Evolutionary conservation across 2,113 vertebrate species (phyloP).

Genomic region (Delphinus delphis): DNA sequence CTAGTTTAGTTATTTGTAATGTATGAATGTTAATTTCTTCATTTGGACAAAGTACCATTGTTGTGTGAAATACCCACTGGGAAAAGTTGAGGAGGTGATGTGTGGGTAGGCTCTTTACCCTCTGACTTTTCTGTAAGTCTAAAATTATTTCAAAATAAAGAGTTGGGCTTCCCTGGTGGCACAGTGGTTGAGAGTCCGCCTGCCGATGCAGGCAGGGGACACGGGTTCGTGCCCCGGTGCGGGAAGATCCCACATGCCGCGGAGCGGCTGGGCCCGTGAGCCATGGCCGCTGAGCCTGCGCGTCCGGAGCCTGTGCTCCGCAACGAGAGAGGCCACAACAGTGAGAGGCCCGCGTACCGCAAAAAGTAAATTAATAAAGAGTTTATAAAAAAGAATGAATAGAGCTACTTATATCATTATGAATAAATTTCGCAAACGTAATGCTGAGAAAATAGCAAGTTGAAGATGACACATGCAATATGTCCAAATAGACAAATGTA

Average conservation of each 20-base stretch:
- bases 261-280: too few species aligned
- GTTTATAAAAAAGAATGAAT: not conserved
- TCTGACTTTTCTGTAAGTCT: not conserved
- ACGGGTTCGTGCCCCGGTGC: too few species aligned
- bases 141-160: conserved; percentile 18
- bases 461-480: not conserved
- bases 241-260: too few species aligned
- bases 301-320: too few species aligned
- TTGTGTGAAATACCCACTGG: not conserved
- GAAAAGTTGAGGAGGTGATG: not conserved
- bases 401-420: not conserved
- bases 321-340: too few species aligned
- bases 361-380: not conserved
- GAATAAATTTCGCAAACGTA: not conserved
- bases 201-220: too few species aligned
- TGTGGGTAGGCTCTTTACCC: not conserved
- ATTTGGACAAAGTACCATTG: not conserved
- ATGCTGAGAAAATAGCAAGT: conserved; percentile 2
- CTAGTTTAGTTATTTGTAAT: not conserved
- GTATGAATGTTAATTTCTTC: not conserved
- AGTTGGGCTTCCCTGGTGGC: not conserved
- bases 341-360: too few species aligned
- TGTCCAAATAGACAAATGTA: not conserved
- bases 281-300: too few species aligned
- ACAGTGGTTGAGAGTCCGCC: too few species aligned